phyloP scores from a whole-genome alignment of 2,113 vertebrate genomes.

The Camelus dromedarius region DNA sequence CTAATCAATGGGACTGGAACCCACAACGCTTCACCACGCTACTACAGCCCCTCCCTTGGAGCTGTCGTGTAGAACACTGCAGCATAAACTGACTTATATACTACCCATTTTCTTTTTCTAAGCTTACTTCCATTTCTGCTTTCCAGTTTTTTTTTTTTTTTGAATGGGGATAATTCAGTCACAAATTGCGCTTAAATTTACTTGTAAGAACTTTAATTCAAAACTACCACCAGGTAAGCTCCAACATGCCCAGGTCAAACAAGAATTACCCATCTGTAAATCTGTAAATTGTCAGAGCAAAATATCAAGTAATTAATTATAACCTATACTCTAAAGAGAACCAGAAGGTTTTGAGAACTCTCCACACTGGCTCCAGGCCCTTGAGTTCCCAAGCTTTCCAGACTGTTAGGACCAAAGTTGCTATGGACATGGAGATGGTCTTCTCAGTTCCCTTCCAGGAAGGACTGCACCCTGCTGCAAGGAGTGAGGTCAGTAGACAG shows the following conservation, averaged over 20 bases:
- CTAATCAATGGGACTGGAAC: background rate
- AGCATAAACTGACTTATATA: background rate
- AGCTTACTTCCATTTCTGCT: background rate
- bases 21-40: background rate
- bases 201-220: conserved; percentile 42
- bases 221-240: background rate
- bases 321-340: background rate
- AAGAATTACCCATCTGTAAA: conserved; percentile 4
- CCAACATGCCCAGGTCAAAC: background rate
- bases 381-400: background rate
- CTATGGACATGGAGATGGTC: background rate
- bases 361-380: background rate
- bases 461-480: background rate
- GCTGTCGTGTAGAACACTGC: background rate
- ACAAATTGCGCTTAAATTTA: background rate
- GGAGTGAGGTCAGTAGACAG: background rate
- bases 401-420: background rate
- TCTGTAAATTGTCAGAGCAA: background rate
- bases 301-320: background rate
- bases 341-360: background rate
- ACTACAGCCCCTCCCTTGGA: background rate
- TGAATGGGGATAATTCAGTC: background rate
- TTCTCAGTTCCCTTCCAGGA: background rate
- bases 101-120: background rate
- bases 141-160: background rate